phyloP scores from a whole-genome alignment of 2,888 invertebrate genomes.

The Pyrgus malvae region DNA sequence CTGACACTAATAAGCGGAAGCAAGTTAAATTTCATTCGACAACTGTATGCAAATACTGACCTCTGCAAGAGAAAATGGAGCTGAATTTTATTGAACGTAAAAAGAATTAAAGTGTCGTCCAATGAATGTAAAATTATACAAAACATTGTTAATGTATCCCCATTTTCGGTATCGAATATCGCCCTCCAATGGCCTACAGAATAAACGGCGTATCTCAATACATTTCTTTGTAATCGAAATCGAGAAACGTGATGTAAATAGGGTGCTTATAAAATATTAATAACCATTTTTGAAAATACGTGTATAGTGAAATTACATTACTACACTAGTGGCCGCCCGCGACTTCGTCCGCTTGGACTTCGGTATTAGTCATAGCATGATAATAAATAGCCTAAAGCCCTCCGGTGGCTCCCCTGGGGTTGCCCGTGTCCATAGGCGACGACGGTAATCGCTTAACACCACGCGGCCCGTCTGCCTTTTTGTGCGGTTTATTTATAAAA shows the following conservation, averaged over 20 bases:
- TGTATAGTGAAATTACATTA: too few species aligned
- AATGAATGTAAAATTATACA: slow-evolving; percentile 24
- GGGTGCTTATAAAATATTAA: neutral
- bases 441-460: too few species aligned
- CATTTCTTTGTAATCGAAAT: slow-evolving; percentile 4
- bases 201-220: slow-evolving; percentile 3
- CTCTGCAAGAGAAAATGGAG: slow-evolving; percentile 7
- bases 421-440: too few species aligned
- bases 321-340: too few species aligned
- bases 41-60: neutral
- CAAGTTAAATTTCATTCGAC: neutral
- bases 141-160: slow-evolving; percentile 24
- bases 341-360: too few species aligned
- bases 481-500: too few species aligned
- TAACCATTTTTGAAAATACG: too few species aligned
- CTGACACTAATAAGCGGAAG: too few species aligned
- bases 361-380: too few species aligned
- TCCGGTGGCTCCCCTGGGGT: too few species aligned
- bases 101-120: slow-evolving; percentile 1
- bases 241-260: neutral
- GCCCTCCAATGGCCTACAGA: slow-evolving; percentile 5
- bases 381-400: too few species aligned
- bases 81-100: slow-evolving; percentile 14
- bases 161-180: slow-evolving; percentile 19
- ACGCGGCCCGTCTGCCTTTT: too few species aligned